Percentiles rank a stretch among this genome's conserved stretches.
These are phyloP conservation scores for Xiphophorus maculatus DNA, from an alignment of 2,113 vertebrate species.

Conservation along the genomic window DNA sequence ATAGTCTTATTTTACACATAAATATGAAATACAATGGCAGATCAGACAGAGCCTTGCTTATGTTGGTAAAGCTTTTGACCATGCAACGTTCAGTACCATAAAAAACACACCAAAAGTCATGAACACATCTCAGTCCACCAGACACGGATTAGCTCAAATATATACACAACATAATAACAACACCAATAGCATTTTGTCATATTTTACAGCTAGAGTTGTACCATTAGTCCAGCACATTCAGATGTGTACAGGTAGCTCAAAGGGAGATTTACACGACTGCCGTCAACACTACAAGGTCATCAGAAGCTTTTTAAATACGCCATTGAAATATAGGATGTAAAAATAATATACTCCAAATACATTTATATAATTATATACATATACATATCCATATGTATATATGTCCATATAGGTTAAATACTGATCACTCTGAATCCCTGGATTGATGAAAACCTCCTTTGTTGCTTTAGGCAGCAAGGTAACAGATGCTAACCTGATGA, in stretches of 20 bases:
- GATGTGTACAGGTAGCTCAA: conserved; percentile 73
- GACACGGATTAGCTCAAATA: conserved; percentile 68
- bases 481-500: conserved; percentile 36
- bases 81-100: conserved; percentile 74
- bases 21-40: conserved; percentile 72
- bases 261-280: conserved; percentile 64
- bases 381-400: conserved; percentile 67
- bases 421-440: conserved; percentile 81
- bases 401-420: conserved; percentile 81
- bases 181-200: conserved; percentile 54
- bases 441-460: conserved; percentile 67
- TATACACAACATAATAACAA: conserved; percentile 72
- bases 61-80: conserved; percentile 81
- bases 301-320: conserved; percentile 73
- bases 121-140: conserved; percentile 68
- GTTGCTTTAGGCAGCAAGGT: conserved; percentile 61
- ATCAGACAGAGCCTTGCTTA: conserved; percentile 65
- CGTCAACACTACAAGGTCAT: conserved; percentile 76
- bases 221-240: conserved; percentile 73
- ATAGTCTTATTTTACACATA: conserved; percentile 76
- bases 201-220: conserved; percentile 69
- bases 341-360: conserved; percentile 78
- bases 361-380: conserved; percentile 76
- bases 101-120: conserved; percentile 50
- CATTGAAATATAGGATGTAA: conserved; percentile 70